Base-by-base conservation (phyloP, 1,140 invertebrate genomes). In the Ectropis grisescens region DNA sequence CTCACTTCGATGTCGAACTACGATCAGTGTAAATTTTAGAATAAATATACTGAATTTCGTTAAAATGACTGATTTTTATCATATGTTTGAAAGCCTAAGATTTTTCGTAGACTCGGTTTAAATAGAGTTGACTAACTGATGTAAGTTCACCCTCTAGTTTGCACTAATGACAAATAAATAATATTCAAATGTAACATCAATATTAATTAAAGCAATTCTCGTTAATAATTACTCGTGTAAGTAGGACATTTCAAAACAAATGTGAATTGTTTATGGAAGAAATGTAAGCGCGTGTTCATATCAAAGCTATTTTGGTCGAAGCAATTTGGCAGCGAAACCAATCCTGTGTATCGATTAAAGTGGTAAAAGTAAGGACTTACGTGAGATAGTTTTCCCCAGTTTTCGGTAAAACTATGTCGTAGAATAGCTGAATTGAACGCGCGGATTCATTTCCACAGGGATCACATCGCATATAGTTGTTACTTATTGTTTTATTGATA, bases 41-140 rank as follows among this genome's bases (percentile, higher is more conserved):
- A 68, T 71, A 71, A n/a, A 47, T 41, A 47, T 41, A 75, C 60
- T 80, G 62, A 68, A 76, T 81, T 81, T 57, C 62, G 69, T 81
- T 81, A 70, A 82, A 82, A 82, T 80, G 82, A 83, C 82, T 83
- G 82, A 83, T 82, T 81, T n/a, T 82, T 72, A 82, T 82, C 81
- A 82, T 70, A 67, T 62, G 74, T 82, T 81, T 69, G 67, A 69
- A 58, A 64, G 76, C 72, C 78, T 82, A 74, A 79, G 72, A 81
- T 70, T 72, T 68, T 71, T n/a, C n/a, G 60, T 69, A 76, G 62
- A 62, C 64, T 76, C 60, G 57, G 62, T 78, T 76, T 74, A 60
- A 70, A 59, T 70, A 70, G 47, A 70, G 36, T 62, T 71, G 67
- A 58, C 60, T 53, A 65, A 71, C 46, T 24, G 23, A 33, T 62